phyloP scores from a whole-genome alignment of 2,113 vertebrate genomes.

The Trogon melanurus region DNA sequence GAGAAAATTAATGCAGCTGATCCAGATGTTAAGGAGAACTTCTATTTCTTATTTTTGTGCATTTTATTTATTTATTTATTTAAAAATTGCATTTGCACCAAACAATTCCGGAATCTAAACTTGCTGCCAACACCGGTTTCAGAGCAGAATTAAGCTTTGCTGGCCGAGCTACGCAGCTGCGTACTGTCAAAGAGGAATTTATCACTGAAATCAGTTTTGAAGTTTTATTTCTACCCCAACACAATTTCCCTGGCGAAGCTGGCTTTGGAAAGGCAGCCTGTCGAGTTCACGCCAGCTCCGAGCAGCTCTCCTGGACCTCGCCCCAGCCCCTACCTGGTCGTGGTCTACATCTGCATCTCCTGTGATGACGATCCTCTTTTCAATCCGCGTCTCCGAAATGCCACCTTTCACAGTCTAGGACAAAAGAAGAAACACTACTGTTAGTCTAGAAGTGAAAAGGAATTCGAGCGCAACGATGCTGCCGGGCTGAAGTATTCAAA shows the following conservation, averaged over 20 bases:
- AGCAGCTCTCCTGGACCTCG: neutral
- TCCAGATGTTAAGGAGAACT: neutral
- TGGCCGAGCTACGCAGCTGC: neutral
- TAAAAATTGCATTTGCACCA: neutral
- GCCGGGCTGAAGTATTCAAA: neutral
- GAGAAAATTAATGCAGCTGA: neutral
- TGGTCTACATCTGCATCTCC: slow-evolving; percentile 97
- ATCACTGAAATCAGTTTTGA: neutral
- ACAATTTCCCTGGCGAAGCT: neutral
- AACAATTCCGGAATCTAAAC: neutral
- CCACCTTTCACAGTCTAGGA: slow-evolving; percentile 95
- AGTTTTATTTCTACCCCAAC: neutral
- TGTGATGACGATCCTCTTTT: slow-evolving; percentile 98
- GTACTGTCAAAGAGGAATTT: neutral
- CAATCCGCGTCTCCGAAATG: slow-evolving; percentile 96
- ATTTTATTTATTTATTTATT: neutral
- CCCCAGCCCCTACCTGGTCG: slow-evolving; percentile 86
- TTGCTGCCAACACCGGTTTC: neutral
- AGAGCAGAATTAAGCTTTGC: neutral
- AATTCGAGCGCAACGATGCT: neutral
- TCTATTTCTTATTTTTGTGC: neutral
- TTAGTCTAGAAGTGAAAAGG: neutral
- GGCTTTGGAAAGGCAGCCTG: neutral
- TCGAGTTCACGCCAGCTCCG: neutral
- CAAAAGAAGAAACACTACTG: neutral